These are phyloP conservation scores for Monopis laevigella DNA, from an alignment of 2,888 invertebrate genomes.

Conservation along the genomic window DNA sequence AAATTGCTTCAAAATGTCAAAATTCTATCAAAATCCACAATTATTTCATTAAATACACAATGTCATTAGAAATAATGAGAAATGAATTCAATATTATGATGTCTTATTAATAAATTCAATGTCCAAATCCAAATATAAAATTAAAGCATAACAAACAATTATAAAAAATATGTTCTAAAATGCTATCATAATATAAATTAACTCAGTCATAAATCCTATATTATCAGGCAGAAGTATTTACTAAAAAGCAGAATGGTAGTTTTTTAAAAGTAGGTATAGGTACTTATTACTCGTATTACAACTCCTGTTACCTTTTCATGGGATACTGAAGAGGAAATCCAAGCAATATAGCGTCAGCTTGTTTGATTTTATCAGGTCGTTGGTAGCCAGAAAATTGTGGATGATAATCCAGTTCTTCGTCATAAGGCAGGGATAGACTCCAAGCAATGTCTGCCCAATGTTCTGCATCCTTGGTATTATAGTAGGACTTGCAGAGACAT, in stretches of 20 bases:
- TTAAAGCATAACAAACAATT: background rate
- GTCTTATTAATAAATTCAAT: no score
- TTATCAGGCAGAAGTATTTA: background rate
- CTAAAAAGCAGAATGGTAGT: no score
- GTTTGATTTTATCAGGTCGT: conserved; percentile 56
- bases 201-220: no score
- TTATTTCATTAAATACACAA: no score
- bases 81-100: no score
- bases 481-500: conserved; percentile 52
- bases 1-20: no score
- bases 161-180: background rate
- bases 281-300: no score
- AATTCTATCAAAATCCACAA: no score
- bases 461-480: conserved; percentile 40
- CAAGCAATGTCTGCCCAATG: conserved; percentile 60
- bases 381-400: conserved; percentile 64
- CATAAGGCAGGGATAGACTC: conserved; percentile 59
- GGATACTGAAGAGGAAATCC: conserved; percentile 66
- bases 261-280: no score
- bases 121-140: no score
- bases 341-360: conserved; percentile 67
- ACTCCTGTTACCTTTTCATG: conserved; percentile 47
- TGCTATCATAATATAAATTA: no score
- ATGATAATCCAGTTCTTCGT: conserved; percentile 58
- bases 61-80: no score